These are phyloP conservation scores for Irena cyanogastra DNA, from an alignment of 2,113 vertebrate species.

Conservation along the genomic window DNA sequence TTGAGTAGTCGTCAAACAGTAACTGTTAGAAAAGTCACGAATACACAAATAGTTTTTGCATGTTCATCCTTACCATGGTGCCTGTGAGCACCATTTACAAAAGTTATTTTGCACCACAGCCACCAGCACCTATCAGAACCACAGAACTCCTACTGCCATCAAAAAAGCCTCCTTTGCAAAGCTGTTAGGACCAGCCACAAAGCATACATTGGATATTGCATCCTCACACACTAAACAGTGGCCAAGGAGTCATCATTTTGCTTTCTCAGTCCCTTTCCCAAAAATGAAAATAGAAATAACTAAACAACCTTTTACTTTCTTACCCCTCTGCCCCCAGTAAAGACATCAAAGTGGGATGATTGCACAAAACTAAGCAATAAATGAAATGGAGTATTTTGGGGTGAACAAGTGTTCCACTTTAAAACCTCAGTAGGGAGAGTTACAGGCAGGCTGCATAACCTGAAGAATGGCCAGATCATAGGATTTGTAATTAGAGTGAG, in stretches of 20 bases:
- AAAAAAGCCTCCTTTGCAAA: neutral
- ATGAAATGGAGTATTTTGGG: neutral
- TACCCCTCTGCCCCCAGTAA: neutral
- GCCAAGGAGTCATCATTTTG: neutral
- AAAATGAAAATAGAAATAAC: neutral
- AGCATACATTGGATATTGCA: neutral
- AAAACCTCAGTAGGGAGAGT: neutral
- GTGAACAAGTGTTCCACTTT: neutral
- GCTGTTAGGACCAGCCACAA: neutral
- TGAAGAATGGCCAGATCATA: constrained; percentile 50
- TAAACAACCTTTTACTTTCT: neutral
- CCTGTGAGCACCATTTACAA: neutral
- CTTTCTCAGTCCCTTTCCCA: neutral
- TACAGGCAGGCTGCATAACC: neutral
- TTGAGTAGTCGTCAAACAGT: neutral
- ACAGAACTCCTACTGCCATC: neutral
- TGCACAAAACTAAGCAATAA: neutral
- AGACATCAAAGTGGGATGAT: neutral
- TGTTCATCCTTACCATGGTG: neutral
- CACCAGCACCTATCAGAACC: neutral
- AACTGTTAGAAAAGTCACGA: neutral
- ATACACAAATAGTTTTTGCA: neutral
- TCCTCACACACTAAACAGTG: neutral
- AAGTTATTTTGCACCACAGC: neutral
- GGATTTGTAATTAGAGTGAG: constrained; percentile 63